A percentile compares a stretch with the other conserved stretches of the same genome.
phyloP scores from a whole-genome alignment of 2,113 vertebrate genomes.

The Ictalurus furcatus region DNA sequence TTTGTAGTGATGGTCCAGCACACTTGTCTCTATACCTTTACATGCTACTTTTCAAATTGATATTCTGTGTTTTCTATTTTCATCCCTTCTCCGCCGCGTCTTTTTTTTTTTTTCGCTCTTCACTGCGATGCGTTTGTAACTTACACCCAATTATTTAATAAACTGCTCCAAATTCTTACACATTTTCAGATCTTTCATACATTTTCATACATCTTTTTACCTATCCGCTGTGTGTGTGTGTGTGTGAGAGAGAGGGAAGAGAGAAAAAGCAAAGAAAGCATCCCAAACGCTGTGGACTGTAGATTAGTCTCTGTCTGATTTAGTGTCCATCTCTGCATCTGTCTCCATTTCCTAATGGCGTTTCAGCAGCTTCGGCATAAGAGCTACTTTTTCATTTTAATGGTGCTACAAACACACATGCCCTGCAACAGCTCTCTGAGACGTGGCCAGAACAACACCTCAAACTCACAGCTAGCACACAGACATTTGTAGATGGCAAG shows the following conservation, averaged over 20 bases:
- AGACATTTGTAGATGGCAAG: neutral
- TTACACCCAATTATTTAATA: neutral
- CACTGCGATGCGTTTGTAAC: neutral
- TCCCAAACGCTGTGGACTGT: neutral
- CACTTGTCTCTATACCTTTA: neutral
- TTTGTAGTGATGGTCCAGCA: neutral
- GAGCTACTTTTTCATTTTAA: conserved; percentile 79
- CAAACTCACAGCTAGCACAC: neutral
- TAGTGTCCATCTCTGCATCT: conserved; percentile 72
- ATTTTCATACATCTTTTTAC: neutral
- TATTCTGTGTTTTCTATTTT: neutral
- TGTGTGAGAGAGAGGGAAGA: neutral
- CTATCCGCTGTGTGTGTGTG: neutral
- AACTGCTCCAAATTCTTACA: neutral
- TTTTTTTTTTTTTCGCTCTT: neutral
- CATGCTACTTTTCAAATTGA: neutral
- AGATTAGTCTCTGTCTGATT: conserved; percentile 79
- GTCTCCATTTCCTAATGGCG: conserved; percentile 81
- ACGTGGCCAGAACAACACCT: conserved; percentile 25
- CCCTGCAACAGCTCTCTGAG: conserved; percentile 34
- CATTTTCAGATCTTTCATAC: neutral
- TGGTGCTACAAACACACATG: conserved; percentile 68
- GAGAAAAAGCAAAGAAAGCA: neutral
- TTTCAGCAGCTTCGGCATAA: conserved; percentile 76
- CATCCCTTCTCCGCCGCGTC: neutral